Base-by-base conservation (phyloP, 2,888 invertebrate genomes). In the Leucozona laternaria region DNA sequence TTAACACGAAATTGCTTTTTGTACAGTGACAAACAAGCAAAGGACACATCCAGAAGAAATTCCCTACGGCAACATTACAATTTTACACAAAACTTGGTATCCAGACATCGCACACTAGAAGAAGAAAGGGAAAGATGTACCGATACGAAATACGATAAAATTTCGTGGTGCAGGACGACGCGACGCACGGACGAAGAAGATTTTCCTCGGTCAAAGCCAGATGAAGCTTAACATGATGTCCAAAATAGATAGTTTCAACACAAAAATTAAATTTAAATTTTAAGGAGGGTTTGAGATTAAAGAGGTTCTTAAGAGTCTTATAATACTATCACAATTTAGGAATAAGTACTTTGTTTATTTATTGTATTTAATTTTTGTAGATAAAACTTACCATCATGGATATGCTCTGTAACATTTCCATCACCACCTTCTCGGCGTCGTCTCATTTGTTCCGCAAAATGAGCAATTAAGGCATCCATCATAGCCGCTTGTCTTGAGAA, bases 381-480 rank as follows among this genome's bases (percentile, higher is more conserved):
- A 34, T n/a, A 13, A 37, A 53, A 88, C 89, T 91, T 90, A 91
- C 93, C 93, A 88, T 92, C 92, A 86, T 93, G 93, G 75, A 91
- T 91, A 89, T 92, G 92, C 75, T 93, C 93, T 17, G 91, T 89
- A 48, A 89, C 87, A 88, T 91, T 92, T 62, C 89, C 90, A 11
- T 92, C 87, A 55, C 90, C 91, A 78, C 89, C 94, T 4, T 94
- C 94, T 43, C 94, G 93, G 57, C 94, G 91, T 89, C 94, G 95
- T 89, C 96, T 95, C 89, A 95, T 94, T 91, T 96, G 96, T 68
- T 96, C 96, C 1, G 97, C 96, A 92, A 97, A 97, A 85, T 96
- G 95, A 78, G 96, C 95, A 88, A 97, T 97, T 79, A 97, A 93
- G 3, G 96, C 96, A 92, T 97, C 97, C 96, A 97, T 97, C 95